Base-by-base conservation (phyloP, 2,888 invertebrate species). In the Steinernema hermaphroditum region DNA sequence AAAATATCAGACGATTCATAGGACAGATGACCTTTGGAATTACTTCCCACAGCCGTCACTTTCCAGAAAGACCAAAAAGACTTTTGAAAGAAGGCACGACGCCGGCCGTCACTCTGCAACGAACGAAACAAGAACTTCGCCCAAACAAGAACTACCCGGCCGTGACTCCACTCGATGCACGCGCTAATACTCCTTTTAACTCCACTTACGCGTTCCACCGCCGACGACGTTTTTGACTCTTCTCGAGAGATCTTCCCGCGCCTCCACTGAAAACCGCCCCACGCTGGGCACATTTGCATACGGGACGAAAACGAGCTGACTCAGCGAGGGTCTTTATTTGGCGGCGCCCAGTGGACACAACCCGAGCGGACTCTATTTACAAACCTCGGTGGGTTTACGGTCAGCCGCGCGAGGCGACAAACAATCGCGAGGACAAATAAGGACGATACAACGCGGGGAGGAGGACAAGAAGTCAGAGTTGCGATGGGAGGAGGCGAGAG, bases 391-490 rank as follows among this genome's bases (percentile, higher is more conserved):
- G 34, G 22, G 62, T 62, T 32, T 62, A 32, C 62, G 32, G 62
- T 62, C 62, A 32, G 32, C 34, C 62, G 62, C 27, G 71, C 54
- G 71, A 71, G 22, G 43, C 37, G 57, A 1, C 68, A 72, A 68
- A 68, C 44, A 72, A 32, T 29, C 46, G 32, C 32, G 70, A 50
- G 70, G 37, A 46, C 69, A 68, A 72, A 62, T 68, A 43, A 72
- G 72, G 34, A 68, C n/a, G 46, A 68, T 43, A 43, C 68, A 62
- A 72, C 43, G 68, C 9, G 34, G 32, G 2, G 50, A 12, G 24
- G 54, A 41, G 41, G 41, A 41, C 27, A 50, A 41, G 71, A 32
- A 50, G 32, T 43, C 41, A 16, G 34, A 54, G 54, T 54, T 71
- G 37, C 37, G 54, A 70, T 19, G 19, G 41, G 19, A 41, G 69